phyloP scores from a whole-genome alignment of 2,797 vertebrate species.

The Perodicticus potto region DNA sequence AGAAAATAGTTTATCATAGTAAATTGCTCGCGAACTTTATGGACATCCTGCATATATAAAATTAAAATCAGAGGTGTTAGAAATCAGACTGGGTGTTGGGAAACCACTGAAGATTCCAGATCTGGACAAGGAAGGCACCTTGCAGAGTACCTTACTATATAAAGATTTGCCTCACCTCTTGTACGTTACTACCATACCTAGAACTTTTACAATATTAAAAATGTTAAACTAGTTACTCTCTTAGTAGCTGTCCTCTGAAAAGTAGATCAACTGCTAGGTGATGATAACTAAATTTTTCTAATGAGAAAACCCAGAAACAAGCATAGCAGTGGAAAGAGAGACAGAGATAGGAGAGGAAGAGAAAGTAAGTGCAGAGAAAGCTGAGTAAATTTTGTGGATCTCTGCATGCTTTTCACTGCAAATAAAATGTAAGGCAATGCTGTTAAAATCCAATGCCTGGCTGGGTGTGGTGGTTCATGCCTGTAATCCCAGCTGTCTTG shows the following conservation, averaged over 20 bases:
- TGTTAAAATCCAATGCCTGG: background rate
- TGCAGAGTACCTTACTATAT: background rate
- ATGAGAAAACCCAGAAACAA: constrained; percentile 44
- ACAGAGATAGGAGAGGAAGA: background rate
- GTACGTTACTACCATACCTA: background rate
- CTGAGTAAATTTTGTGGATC: constrained; percentile 6
- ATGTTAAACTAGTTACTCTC: background rate
- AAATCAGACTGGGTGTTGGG: constrained; percentile 35
- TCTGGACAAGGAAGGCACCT: background rate
- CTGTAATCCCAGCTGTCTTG: background rate
- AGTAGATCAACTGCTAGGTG: background rate
- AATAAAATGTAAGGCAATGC: constrained; percentile 6
- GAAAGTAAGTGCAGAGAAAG: accelerated
- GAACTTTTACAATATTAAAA: background rate
- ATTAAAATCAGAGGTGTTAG: constrained; percentile 46
- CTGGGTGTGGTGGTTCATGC: background rate
- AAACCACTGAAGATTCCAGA: background rate
- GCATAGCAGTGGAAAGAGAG: background rate
- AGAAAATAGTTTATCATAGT: too few species aligned
- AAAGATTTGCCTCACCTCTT: background rate
- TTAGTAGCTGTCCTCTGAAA: background rate
- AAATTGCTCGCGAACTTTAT: too few species aligned
- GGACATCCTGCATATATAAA: background rate
- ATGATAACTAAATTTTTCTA: constrained; percentile 22
- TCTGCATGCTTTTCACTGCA: constrained; percentile 20